These are phyloP conservation scores for Cybosia mesomella DNA, from an alignment of 2,888 invertebrate genomes.

Conservation along the genomic window DNA sequence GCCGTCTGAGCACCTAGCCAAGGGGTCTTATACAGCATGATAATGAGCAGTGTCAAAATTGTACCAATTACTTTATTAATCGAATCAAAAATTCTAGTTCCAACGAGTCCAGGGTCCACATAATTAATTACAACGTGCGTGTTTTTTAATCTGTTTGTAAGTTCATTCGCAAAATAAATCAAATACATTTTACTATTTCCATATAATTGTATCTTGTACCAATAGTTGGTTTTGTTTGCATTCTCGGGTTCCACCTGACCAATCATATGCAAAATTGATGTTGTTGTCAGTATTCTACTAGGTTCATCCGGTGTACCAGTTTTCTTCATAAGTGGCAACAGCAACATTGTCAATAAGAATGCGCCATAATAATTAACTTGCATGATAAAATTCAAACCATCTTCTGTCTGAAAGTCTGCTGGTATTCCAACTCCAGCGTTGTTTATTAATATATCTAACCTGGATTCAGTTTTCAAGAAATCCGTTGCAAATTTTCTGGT, in stretches of 20 bases:
- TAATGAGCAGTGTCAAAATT: conserved; percentile 83
- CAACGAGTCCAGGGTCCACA: conserved; percentile 93
- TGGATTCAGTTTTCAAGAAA: conserved; percentile 88
- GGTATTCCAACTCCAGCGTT: conserved; percentile 91
- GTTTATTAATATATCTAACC: conserved; percentile 93
- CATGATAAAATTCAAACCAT: conserved; percentile 94
- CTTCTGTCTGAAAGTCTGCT: conserved; percentile 86
- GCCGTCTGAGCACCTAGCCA: conserved; percentile 92
- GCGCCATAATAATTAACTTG: conserved; percentile 97
- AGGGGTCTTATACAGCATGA: conserved; percentile 88
- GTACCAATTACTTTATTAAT: conserved; percentile 71
- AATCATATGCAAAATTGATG: conserved; percentile 90
- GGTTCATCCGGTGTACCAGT: conserved; percentile 80
- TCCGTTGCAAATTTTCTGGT: conserved; percentile 92
- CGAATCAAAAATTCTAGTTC: conserved; percentile 89
- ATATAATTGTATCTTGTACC: conserved; percentile 80
- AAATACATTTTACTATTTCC: conserved; percentile 89
- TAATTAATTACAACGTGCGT: conserved; percentile 91
- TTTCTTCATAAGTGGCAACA: conserved; percentile 91
- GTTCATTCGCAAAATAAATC: conserved; percentile 89
- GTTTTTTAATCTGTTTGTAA: conserved; percentile 88
- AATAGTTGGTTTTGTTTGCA: conserved; percentile 83
- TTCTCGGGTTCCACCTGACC: conserved; percentile 89
- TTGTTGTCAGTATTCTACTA: conserved; percentile 91
- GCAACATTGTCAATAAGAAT: conserved; percentile 94